Base-by-base conservation (phyloP, 2,113 vertebrate genomes). In the Sterna hirundo region DNA sequence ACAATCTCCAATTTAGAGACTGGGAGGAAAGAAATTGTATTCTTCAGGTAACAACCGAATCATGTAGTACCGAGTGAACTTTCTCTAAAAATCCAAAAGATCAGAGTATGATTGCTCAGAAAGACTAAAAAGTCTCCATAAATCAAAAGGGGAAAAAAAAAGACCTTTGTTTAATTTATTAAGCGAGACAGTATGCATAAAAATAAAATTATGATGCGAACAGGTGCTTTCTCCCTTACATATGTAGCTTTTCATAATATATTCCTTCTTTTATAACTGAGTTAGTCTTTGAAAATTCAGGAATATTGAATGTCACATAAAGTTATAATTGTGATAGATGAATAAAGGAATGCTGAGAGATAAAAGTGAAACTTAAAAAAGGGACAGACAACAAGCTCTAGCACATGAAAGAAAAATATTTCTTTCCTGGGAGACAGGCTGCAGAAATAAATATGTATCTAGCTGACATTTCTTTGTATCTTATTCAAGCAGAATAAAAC, bases 401-500 rank as follows among this genome's bases (percentile, higher is more conserved):
- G 21, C 16, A 79, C 38, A 69, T 46, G 21, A 93, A 86, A 77
- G 38, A 62, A 90, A 94, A 83, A 7, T 3, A 47, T 47, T 82
- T 96, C 22, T 72, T 93, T 90, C 42, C 17, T 65, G 46, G 29
- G 42, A 95, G 61, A 82, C 25, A 72, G 23, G 16, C 11, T 23
- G 27, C 51, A 68, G 47, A 93, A 95, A 79, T 84, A 94, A 92
- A 75, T 90, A 79, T 15, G 26, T 83, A 86, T 96, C 72, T 92
- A 68, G 29, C 4, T 93, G 80, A 83, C 86, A 95, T 95, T 94
- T 93, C 52, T 93, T 86, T 86, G 32, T 93, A 47, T 84, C 61
- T 84, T 72, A 75, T 78, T 97, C 76, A 93, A 92, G 57, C 47
- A 93, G 83, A 96, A 79, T 74, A 86, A 84, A 92, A 68, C 61